Evolutionary conservation across 2,797 vertebrate genomes (phyloP), one percentile per base, ranked within the genome.

Genomic region (Masticophis lateralis): DNA sequence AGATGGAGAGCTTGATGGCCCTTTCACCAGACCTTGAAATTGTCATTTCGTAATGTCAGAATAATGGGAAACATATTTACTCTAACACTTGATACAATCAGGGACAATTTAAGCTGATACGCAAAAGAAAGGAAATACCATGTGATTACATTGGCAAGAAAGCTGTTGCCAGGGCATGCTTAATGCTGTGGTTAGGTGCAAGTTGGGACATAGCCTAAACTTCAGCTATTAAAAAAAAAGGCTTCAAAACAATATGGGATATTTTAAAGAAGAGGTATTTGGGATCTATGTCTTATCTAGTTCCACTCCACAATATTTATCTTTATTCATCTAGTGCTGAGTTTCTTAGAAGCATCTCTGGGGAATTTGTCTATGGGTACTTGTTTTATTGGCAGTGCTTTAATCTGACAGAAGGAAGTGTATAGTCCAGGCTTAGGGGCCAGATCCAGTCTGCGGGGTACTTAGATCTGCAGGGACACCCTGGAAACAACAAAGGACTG

Each of bases 291-390:
- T 7, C 69, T 79, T 43, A 79, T 20, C 32, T 91, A 59, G 37
- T 55, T 16, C 95, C 95, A 37, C 96, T 96, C 94, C 95, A 96
- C 96, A 97, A 97, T 79, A 79, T 95, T 96, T 95, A 94, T 97
- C 86, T 96, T 95, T 94, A 95, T 90, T 97, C 91, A 94, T 96
- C 96, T 95, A 95, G 32, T 43, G 32, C 96, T 96, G 96, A 79
- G 69, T 96, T 96, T 96, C 69, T 7, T 79, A 79, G 32, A 79
- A 79, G 8, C 69, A 79, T 43, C 16, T 43, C 3, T 79, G 32
- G 32, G 69, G 69, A 95, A 90, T 93, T 94, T 87, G 90, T 95
- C 95, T 96, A 94, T 95, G 96, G 55, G 1, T 12, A n/a, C 51
- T 51, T 66, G 27, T 27, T 92, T 53, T 60, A 87, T 11, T 63